Base-by-base conservation (phyloP, 2,797 vertebrate genomes). In the Bradypus variegatus region DNA sequence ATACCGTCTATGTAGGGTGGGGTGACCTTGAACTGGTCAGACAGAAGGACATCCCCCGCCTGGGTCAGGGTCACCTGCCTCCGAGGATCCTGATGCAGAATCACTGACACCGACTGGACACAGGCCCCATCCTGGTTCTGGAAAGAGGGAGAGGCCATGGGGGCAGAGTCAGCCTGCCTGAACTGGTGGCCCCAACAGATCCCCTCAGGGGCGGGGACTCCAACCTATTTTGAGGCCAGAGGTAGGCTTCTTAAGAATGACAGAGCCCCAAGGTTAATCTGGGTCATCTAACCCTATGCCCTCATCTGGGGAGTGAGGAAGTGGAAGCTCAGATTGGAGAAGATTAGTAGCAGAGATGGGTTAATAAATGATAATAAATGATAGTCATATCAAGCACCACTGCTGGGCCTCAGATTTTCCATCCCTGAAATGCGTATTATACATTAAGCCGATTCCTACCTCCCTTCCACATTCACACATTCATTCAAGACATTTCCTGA, bases 81-180 rank as follows among this genome's bases (percentile, higher is more conserved):
- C 96, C 97, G 98, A 91, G 98, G 97, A 96, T 99, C 98, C 95
- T 99, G 99, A 85, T 98, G 98, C 86, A 99, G 95, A 76, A 99
- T 97, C 95, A 99, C 97, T 92, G 97, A 98, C 73, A 99, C 96
- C 45, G 99, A 99, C 78, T 99, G 98, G 97, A 99, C 98, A 96
- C 99, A 99, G 50, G 98, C 97, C 41, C 98, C 98, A 62, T 99
- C 99, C 93, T 98, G 97, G 97, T 99, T 98, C 99, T 99, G 96
- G 88, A 97, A 95, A 91, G 29, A 94, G 16, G 97, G 79, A 55
- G 77, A 91, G 41, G 25, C 31, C 88, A 78, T 31, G 33, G 48
- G n/a, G 58, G 29, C 64, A 89, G 23, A 70, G 14, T 83, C 19
- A 73, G 69, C 78, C 38, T 50, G 12, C 88, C 84, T 79, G n/a